phyloP scores from a whole-genome alignment of 2,797 vertebrate species.

The Intellagama lesueurii region DNA sequence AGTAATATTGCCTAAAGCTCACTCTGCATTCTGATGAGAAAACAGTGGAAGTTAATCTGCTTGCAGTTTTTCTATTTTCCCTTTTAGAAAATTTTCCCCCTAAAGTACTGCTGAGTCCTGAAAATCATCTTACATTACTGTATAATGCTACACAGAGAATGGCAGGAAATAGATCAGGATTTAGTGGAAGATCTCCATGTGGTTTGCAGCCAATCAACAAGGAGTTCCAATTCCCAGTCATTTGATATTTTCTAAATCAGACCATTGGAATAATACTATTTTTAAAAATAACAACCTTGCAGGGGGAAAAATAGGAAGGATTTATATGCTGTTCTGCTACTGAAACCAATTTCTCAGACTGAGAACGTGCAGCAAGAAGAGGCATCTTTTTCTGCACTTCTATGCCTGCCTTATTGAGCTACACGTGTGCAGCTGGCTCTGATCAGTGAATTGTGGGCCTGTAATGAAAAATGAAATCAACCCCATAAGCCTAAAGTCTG shows the following conservation, averaged over 20 bases:
- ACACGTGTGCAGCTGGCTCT: neutral
- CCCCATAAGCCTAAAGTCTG: too few relatives aligned
- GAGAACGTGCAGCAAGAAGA: neutral
- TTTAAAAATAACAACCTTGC: too few relatives aligned
- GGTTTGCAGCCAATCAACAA: too few relatives aligned
- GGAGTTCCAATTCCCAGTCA: neutral
- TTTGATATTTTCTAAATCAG: neutral
- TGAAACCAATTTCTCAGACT: neutral
- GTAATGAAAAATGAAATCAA: neutral
- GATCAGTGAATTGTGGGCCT: neutral
- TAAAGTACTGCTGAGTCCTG: neutral
- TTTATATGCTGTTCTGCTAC: neutral
- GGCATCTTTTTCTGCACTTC: neutral
- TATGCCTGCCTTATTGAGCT: neutral
- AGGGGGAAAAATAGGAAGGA: neutral
- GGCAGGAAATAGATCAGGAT: neutral
- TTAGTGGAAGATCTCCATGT: neutral
- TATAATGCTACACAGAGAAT: neutral
- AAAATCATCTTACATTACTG: slow-evolving; percentile 52
- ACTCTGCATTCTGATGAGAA: slow-evolving; percentile 9
- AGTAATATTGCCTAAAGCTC: neutral
- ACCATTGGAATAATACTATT: neutral
- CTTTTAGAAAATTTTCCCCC: slow-evolving; percentile 12
- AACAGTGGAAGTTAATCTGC: slow-evolving; percentile 8
- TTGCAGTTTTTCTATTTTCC: slow-evolving; percentile 9